Evolutionary conservation across 2,797 vertebrate genomes (phyloP).

Genomic region (Notolabrus celidotus): DNA sequence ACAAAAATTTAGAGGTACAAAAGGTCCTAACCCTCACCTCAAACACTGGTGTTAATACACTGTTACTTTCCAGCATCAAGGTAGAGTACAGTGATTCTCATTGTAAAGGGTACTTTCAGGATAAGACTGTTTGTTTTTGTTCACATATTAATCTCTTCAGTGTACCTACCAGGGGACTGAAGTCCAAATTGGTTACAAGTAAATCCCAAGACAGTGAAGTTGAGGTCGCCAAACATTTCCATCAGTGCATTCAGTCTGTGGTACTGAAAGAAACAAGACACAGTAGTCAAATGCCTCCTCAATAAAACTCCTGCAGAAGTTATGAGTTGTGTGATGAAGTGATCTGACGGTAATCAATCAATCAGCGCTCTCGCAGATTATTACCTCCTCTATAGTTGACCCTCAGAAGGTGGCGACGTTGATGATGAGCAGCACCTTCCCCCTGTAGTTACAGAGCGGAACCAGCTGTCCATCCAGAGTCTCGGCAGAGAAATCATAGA

Average conservation of each 20-base stretch:
- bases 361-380: conserved; percentile 25
- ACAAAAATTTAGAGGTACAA: too few relatives aligned
- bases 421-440: conserved; percentile 85
- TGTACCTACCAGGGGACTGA: conserved; percentile 84
- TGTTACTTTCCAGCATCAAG: not conserved
- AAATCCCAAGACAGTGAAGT: conserved; percentile 86
- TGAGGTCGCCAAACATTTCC: conserved; percentile 81
- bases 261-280: conserved; percentile 74
- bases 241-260: conserved; percentile 88
- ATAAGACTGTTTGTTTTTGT: not conserved
- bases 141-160: not conserved
- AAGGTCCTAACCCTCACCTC: too few relatives aligned
- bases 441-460: conserved; percentile 77
- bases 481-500: conserved; percentile 84
- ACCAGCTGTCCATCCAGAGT: conserved; percentile 80
- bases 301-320: conserved; percentile 23
- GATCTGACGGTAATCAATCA: conserved; percentile 33
- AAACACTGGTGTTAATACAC: not conserved
- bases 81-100: not conserved
- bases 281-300: conserved; percentile 33
- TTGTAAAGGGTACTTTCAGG: too few relatives aligned
- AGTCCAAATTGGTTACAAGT: conserved; percentile 89
- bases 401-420: conserved; percentile 90
- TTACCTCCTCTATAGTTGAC: conserved; percentile 87
- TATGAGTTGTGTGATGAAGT: conserved; percentile 13